A percentile compares a stretch with the other conserved stretches of the same genome.
Conservation (phyloP, 2,888 invertebrate genomes). For the Nymphalis c-album region DNA sequence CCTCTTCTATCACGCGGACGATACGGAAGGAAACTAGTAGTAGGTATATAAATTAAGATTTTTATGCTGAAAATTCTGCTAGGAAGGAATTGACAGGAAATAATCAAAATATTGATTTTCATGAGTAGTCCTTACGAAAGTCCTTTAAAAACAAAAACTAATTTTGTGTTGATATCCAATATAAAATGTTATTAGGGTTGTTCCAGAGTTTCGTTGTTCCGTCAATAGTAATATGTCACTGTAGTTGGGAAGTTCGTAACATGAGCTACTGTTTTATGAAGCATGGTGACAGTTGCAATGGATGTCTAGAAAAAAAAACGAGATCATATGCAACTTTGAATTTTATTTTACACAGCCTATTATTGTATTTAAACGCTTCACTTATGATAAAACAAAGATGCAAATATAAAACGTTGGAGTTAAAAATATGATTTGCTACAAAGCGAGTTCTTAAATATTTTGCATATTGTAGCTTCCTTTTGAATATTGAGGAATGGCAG, state of each 20-base stretch:
- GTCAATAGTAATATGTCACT: conserved; percentile 50
- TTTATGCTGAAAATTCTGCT: no score
- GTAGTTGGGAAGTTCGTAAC: conserved; percentile 50
- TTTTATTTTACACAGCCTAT: conserved; percentile 37
- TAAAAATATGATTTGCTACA: conserved; percentile 24
- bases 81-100: no score
- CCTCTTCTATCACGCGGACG: no score
- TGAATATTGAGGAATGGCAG: conserved; percentile 74
- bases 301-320: conserved; percentile 46
- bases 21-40: no score
- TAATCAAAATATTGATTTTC: no score
- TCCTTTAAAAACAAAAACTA: no score
- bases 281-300: conserved; percentile 65
- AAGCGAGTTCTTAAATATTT: conserved; percentile 54
- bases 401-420: background rate
- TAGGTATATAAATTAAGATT: no score
- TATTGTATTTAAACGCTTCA: conserved; percentile 22
- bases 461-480: conserved; percentile 70
- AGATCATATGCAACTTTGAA: conserved; percentile 8
- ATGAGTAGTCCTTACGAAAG: no score
- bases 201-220: conserved; percentile 45
- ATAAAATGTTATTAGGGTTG: background rate
- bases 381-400: background rate
- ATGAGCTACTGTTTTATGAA: conserved; percentile 66
- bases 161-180: no score